Evolutionary conservation across 1,140 invertebrate genomes (phyloP).

Genomic region (Armadillidium nasatum): DNA sequence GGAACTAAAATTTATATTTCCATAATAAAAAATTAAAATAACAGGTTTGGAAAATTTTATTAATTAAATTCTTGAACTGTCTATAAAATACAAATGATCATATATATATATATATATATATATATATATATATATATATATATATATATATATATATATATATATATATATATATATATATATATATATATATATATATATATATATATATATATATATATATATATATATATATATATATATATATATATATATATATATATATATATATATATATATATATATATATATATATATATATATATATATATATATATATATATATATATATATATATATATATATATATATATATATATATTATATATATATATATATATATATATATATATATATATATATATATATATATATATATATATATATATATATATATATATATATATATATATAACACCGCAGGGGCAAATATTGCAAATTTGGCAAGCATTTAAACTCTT

Average conservation of each 20-base stretch:
- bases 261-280: constrained; percentile 9
- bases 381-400: constrained; percentile 13
- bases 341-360: background rate
- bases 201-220: constrained; percentile 9
- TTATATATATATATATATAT: background rate
- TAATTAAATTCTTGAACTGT: no score
- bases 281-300: constrained; percentile 11
- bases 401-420: constrained; percentile 3
- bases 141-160: constrained; percentile 11
- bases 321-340: constrained; percentile 9
- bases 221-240: constrained; percentile 7
- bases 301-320: constrained; percentile 9
- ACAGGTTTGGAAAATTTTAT: no score
- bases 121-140: constrained; percentile 13
- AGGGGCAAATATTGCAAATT: no score
- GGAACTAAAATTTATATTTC: no score
- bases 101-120: constrained; percentile 6
- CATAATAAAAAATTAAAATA: no score
- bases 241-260: constrained; percentile 7
- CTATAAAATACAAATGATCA: no score
- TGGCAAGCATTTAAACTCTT: no score
- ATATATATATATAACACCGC: no score
- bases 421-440: background rate
- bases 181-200: constrained; percentile 11
- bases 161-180: background rate